Base-by-base conservation (phyloP, 1,140 invertebrate species). In the Monomorium pharaonis region DNA sequence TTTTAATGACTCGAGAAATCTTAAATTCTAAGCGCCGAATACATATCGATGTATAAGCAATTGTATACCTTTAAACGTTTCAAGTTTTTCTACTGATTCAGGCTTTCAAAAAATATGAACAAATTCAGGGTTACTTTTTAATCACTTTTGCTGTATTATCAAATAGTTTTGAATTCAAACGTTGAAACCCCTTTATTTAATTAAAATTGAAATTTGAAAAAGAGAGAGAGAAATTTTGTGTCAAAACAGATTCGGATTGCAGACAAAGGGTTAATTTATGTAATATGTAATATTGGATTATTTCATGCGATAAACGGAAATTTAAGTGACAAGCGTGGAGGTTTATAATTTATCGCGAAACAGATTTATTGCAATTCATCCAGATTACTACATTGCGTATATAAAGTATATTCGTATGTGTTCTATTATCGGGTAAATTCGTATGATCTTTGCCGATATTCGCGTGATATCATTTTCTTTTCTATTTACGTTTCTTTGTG, bases 341-440 rank as follows among this genome's bases (percentile, higher is more conserved):
- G 27, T 47, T 72, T 58, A 81, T 60, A 83, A 83, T 83, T 83
- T 58, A 83, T 60, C 42, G n/a, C 42, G 42, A 47, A 74, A 58
- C 18, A 14, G 54, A 72, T 83, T 83, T 74, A 83, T 72, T 58
- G 67, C 67, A 74, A 83, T 83, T 74, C 14, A 74, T 10, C 14
- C 49, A 21, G 51, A 74, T 83, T 83, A 58, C n/a, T 60, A 30
- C 14, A 33, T 47, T 14, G 18, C 9, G 51, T 14, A 54, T 47
- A 60, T 74, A 58, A 58, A 47, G 47, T 60, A 18, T n/a, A 74
- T 56, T 67, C 30, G n/a, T 58, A 27, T 30, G 33, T 42, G 63
- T 3, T 24, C n/a, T 42, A 54, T 42, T 27, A 30, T 42, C 47
- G 47, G 2, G 69, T 67, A 37, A 80, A 37, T 80, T 72, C 18